Evolutionary conservation across 2,888 invertebrate species (phyloP), one percentile per base, ranked within the genome.

Genomic region (Sarcophaga caerulescens): DNA sequence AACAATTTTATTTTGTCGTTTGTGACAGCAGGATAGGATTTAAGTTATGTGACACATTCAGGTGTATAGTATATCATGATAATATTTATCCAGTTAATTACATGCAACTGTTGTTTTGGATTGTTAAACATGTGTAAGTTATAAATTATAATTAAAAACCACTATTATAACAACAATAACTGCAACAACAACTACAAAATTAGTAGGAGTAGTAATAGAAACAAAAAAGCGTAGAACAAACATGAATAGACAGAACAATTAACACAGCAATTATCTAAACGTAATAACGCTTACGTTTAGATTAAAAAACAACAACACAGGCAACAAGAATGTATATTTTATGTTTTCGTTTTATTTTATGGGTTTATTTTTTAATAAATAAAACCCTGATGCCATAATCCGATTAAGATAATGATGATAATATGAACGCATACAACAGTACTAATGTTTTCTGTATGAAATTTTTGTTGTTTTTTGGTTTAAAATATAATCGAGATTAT

Each of bases 61-160:
- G 52, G 35, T 62, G 44, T 44, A 45, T 21, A 76, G n/a, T 44
- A 57, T 35, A 81, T 76, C 63, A 23, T 69, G 47, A 69, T 62
- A 69, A 78, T 71, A 69, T 80, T 85, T 80, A 83, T 80, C 68
- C 71, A 77, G 65, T 57, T 78, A 84, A 87, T 84, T 84, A 84
- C 62, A 70, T 52, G 80, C 80, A 82, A 85, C 74, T 80, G 69
- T 84, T 80, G 79, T 74, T 77, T 52, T 52, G 80, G 80, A 78
- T 74, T 77, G 80, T 66, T 84, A 74, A 87, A 73, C 84, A 84
- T 74, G 84, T 84, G 77, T 79, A 74, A 77, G 85, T 71, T 81
- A 74, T 81, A 81, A 81, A 81, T 74, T 70, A 71, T 85, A 85
- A 85, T 80, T 80, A 83, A 80, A 85, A 80, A 47, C 71, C 63